Base-by-base conservation (phyloP, 1,140 invertebrate species). In the Piezodorus guildinii region DNA sequence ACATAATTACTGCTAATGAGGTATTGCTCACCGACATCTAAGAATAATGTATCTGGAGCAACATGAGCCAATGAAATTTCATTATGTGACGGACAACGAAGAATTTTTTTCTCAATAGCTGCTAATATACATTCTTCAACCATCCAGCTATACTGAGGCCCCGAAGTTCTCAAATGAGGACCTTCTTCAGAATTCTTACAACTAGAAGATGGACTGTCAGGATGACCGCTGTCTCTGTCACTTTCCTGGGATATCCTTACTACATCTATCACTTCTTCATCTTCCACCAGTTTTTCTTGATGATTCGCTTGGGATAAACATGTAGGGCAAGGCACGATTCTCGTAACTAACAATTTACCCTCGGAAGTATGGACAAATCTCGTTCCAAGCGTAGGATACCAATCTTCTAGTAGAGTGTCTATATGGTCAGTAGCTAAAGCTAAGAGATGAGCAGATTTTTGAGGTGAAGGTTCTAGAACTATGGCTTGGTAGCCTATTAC, bases 291-390 rank as follows among this genome's bases (percentile, higher is more conserved):
- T 19, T 45, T 49, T 23, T 51, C 43, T 39, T 62, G 23, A 25
- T 16, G n/a, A 39, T 60, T 4, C 1, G 62, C 61, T 63, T 60
- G 63, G 64, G 67, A 66, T 15, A 94, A 75, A 74, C 95, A 98
- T 9, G 83, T 80, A 0, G 91, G 87, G 75, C 96, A 99, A 0
- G 94, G 91, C 52, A 98, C 87, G 19, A 98, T 72, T n/a, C 96
- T 79, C 0, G 93, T 98, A 12, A 99, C 91, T 25, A 99, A 76
- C 72, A 96, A 90, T 67, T 91, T 86, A 1, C 96, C 96, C 73
- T 96, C 94, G 0, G 93, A 95, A 0, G 94, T 98, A 72, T 99
- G 96, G 1, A 95, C 92, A 77, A 99, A 99, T 51, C 96, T 81
- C 1, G 95, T 98, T 8, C 96, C 89, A 52, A 95, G 77, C 0